A percentile compares a stretch with the other conserved stretches of the same genome.
Evolutionary conservation across 1,140 invertebrate species (phyloP).

Genomic region (Drosophila pallidifrons): DNA sequence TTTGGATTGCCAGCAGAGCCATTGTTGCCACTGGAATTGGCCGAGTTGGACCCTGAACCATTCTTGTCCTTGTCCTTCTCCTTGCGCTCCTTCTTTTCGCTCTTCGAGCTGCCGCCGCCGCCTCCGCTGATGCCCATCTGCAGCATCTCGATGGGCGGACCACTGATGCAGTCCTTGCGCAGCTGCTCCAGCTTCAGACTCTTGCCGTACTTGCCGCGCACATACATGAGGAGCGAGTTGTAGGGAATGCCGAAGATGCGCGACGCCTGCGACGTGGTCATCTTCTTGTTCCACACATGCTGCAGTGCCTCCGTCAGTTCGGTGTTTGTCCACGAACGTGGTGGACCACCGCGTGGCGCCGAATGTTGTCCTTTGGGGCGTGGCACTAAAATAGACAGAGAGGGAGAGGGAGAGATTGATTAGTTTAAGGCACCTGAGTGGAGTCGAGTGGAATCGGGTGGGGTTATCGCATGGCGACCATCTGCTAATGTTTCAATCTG

Average conservation of each 20-base stretch:
- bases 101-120: conserved; percentile 53
- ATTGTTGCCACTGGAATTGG: conserved; percentile 16
- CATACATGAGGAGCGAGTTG: conserved; percentile 96
- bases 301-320: conserved; percentile 95
- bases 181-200: conserved; percentile 94
- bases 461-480: conserved; percentile 66
- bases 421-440: conserved; percentile 19
- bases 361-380: conserved; percentile 95
- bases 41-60: conserved; percentile 22
- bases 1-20: conserved; percentile 25
- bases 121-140: conserved; percentile 87
- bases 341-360: conserved; percentile 94
- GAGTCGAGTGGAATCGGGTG: conserved; percentile 4
- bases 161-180: conserved; percentile 93
- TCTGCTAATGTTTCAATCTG: conserved; percentile 84
- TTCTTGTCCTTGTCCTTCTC: conserved; percentile 80
- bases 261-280: conserved; percentile 96
- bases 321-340: conserved; percentile 95
- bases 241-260: conserved; percentile 96
- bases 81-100: conserved; percentile 73
- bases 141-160: conserved; percentile 89
- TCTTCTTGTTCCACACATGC: conserved; percentile 96
- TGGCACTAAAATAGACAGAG: conserved; percentile 85
- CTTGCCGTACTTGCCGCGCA: conserved; percentile 96
- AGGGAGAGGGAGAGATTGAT: conserved; percentile 24